A percentile compares a stretch with the other conserved stretches of the same genome.
These are phyloP conservation scores for Orientallactaga sibirica DNA, from an alignment of 2,797 vertebrate genomes.

Conservation along the genomic window DNA sequence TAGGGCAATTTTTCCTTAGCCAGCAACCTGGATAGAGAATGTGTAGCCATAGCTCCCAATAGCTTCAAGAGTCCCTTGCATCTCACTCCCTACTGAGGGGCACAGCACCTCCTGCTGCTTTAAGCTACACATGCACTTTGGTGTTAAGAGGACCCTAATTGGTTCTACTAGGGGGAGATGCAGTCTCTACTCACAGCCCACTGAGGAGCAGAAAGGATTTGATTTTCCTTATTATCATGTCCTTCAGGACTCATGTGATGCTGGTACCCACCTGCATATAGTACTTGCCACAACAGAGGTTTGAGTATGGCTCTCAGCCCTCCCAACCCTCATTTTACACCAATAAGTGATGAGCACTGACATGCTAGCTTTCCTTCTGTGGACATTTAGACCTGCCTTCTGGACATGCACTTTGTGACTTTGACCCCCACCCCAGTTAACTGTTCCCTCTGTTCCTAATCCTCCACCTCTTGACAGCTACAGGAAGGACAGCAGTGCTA, in stretches of 20 bases:
- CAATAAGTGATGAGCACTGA: rapidly evolving
- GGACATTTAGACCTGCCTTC: neutral
- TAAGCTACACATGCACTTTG: neutral
- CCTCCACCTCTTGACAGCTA: neutral
- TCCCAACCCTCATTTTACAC: neutral
- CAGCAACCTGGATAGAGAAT: neutral
- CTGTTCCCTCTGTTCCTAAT: neutral
- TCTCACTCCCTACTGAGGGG: too few species aligned
- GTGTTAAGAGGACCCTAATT: neutral
- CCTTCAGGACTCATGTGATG: neutral
- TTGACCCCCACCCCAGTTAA: neutral
- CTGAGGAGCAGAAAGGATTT: neutral
- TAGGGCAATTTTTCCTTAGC: neutral
- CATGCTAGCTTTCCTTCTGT: rapidly evolving
- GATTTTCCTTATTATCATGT: neutral
- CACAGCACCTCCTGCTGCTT: neutral
- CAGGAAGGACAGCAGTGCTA: neutral
- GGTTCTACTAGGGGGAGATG: neutral
- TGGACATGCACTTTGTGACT: neutral
- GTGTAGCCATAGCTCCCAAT: neutral
- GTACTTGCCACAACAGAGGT: neutral
- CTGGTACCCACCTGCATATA: neutral
- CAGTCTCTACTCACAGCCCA: neutral
- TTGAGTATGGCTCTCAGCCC: neutral
- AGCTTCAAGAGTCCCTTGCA: neutral